These are phyloP conservation scores for Sebastes trivittatus DNA, from an alignment of 2,797 vertebrate genomes.

Conservation along the genomic window DNA sequence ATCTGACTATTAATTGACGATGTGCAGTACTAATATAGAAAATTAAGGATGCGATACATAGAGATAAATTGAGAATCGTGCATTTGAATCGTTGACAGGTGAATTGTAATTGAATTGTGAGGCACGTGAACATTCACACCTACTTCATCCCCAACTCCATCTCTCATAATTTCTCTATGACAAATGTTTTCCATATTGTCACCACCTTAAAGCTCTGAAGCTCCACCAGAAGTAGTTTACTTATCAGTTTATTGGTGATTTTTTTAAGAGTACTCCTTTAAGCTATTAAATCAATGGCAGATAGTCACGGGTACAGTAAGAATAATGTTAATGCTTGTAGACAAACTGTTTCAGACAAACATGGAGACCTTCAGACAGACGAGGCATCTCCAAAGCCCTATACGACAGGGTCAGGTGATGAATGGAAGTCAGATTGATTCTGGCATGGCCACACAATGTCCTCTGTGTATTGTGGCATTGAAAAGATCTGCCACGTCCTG, in stretches of 20 bases:
- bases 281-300: not conserved
- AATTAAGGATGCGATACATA: no score
- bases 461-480: conserved; percentile 65
- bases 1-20: no score
- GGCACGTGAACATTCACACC: no score
- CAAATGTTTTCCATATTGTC: not conserved
- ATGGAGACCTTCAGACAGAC: conserved; percentile 31
- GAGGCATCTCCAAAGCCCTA: conserved; percentile 42
- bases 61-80: no score
- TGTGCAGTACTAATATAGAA: no score
- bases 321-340: conserved; percentile 15
- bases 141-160: not conserved
- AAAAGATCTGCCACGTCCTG: conserved; percentile 57
- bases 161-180: not conserved
- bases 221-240: not conserved
- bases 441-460: conserved; percentile 60
- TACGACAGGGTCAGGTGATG: conserved; percentile 72
- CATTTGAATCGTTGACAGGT: no score
- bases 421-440: conserved; percentile 78
- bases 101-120: no score
- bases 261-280: not conserved
- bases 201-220: not conserved
- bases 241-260: not conserved
- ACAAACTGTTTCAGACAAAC: conserved; percentile 19
- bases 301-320: not conserved